Evolutionary conservation across 2,888 invertebrate genomes (phyloP).

Genomic region (Melanargia galathea): DNA sequence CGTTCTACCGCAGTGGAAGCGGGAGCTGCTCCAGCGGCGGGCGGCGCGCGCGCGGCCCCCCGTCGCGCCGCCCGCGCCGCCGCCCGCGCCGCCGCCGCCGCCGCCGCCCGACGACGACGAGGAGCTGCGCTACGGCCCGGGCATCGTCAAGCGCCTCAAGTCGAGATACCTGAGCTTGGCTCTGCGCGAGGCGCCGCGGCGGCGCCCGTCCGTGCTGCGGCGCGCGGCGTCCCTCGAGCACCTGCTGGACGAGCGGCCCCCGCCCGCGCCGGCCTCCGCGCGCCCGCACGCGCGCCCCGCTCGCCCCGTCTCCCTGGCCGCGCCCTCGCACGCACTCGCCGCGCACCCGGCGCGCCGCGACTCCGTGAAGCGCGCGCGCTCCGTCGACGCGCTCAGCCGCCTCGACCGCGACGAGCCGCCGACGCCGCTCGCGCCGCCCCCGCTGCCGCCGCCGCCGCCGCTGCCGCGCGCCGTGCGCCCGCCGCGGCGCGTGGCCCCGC

Average conservation of each 20-base stretch:
- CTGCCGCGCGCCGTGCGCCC: slow-evolving; percentile 69
- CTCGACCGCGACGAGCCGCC: slow-evolving; percentile 75
- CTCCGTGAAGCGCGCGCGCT: slow-evolving; percentile 91
- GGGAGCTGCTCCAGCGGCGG: slow-evolving; percentile 89
- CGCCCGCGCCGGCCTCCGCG: slow-evolving; percentile 51
- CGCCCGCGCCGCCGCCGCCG: slow-evolving; percentile 57
- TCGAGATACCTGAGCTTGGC: slow-evolving; percentile 94
- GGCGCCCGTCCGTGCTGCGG: slow-evolving; percentile 87
- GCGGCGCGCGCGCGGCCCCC: slow-evolving; percentile 68
- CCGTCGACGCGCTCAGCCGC: slow-evolving; percentile 91
- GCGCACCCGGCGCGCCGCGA: slow-evolving; percentile 73
- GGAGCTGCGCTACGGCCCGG: slow-evolving; percentile 94
- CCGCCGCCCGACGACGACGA: slow-evolving; percentile 77
- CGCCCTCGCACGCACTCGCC: slow-evolving; percentile 49
- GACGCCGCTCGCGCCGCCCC: slow-evolving; percentile 69
- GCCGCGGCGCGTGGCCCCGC: slow-evolving; percentile 81
- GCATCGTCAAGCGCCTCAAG: slow-evolving; percentile 93
- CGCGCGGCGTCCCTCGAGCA: slow-evolving; percentile 93
- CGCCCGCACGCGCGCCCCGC: slow-evolving; percentile 50
- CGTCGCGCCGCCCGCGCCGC: slow-evolving; percentile 44
- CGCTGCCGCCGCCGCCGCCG: slow-evolving; percentile 59
- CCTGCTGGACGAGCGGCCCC: slow-evolving; percentile 86
- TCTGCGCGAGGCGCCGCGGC: slow-evolving; percentile 87
- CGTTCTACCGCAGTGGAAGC: slow-evolving; percentile 90
- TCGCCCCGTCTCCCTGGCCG: slow-evolving; percentile 59